Evolutionary conservation across 1,140 invertebrate species (phyloP), one percentile per base, ranked within the genome.

Genomic region (Parasteatoda tepidariorum): DNA sequence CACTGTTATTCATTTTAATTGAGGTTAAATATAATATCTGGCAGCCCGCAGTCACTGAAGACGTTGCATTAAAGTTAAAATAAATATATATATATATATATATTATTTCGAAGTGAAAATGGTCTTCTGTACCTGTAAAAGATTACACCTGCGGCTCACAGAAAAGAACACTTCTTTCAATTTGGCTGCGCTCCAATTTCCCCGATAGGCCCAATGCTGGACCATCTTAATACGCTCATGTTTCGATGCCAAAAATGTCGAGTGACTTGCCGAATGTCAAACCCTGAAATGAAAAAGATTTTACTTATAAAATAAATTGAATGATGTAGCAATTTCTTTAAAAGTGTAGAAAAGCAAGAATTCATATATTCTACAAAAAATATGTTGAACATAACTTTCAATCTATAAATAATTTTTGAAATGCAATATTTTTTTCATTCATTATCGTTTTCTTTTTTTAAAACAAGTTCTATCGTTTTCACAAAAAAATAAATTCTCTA

Each of bases 91-190:
- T n/a, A n/a, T n/a, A n/a, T n/a, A n/a, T n/a, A n/a, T n/a, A n/a
- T n/a, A n/a, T n/a, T n/a, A n/a, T n/a, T n/a, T n/a, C 38, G 38
- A 48, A 48, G 9, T 48, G 38, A 13, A 48, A 48, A 13, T 48
- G n/a, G 22, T 55, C 6, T 41, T 22, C 26, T 26, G 76, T 79
- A 79, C 76, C 76, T 79, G 76, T 79, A 79, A 79, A 79, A 68
- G 15, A 33, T 68, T 68, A 59, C 76, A 79, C 76, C 76, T 68
- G 76, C 64, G n/a, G 28, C 57, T 38, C 26, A 30, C 24, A 54
- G 38, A 66, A 55, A 78, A 7, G 76, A 79, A 68, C 66, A 26
- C 38, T 57, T 68, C 66, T 28, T 24, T n/a, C 30, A 18, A n/a
- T 30, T 67, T 79, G 76, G 76, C 76, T 24, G 3, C 11, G 7